These are phyloP conservation scores for Athetis lepigone DNA, from an alignment of 2,888 invertebrate species.

Conservation along the genomic window DNA sequence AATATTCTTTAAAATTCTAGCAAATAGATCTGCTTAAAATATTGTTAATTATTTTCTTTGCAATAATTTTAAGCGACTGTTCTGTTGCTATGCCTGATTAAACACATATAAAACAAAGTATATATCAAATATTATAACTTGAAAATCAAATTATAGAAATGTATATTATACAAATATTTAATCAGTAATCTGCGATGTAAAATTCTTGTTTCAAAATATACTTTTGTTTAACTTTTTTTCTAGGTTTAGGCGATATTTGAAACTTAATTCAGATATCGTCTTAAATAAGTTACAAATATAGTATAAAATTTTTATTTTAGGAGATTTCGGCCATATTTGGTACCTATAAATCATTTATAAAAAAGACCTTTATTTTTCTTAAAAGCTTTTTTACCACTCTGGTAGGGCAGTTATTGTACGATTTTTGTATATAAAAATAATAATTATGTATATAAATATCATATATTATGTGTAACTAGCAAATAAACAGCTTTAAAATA, in stretches of 20 bases:
- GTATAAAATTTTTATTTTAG: no score
- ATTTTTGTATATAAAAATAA: background rate
- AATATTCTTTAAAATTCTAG: background rate
- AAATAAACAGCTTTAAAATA: conserved; percentile 62
- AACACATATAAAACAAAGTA: background rate
- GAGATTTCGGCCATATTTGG: background rate
- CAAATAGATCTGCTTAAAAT: background rate
- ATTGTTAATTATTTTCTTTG: background rate
- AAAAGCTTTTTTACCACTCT: no score
- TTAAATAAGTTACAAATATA: no score
- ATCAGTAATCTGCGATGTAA: no score
- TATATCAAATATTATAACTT: background rate
- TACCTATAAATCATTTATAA: background rate
- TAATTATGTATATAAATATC: background rate
- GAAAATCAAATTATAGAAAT: background rate
- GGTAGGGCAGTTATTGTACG: background rate
- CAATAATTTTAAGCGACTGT: background rate
- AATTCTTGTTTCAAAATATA: no score
- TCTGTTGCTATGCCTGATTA: background rate
- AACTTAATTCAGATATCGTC: no score
- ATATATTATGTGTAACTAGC: conserved; percentile 32
- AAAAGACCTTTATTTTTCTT: background rate
- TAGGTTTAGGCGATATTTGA: no score
- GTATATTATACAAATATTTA: no score
- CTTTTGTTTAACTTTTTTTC: no score